Conservation (phyloP, 2,797 vertebrate genomes). For the Yasuhikotakia modesta region DNA sequence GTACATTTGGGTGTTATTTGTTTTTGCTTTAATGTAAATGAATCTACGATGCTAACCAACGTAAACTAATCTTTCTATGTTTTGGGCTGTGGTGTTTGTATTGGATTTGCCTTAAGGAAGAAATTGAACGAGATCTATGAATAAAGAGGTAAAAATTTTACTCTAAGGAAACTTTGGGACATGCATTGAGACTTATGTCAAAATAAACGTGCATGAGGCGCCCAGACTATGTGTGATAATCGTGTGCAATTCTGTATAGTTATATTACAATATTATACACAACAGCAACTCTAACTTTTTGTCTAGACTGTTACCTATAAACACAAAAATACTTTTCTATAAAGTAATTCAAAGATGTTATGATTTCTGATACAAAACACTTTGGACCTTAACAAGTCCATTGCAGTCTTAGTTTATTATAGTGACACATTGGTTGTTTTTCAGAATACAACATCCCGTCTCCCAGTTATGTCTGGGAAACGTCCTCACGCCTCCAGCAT, state of each 20-base stretch:
- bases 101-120: neutral
- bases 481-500: conserved; percentile 61
- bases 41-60: neutral
- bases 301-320: no score
- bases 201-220: neutral
- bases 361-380: neutral
- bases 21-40: neutral
- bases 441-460: conserved; percentile 68
- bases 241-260: no score
- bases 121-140: conserved; percentile 41
- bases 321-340: no score
- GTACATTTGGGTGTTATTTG: neutral
- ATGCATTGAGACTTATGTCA: neutral
- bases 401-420: neutral
- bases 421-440: neutral
- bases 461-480: conserved; percentile 74
- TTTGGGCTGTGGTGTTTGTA: neutral
- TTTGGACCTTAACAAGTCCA: neutral
- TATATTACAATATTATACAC: neutral
- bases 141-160: conserved; percentile 59
- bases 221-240: no score
- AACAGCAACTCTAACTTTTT: neutral
- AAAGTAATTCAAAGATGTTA: neutral
- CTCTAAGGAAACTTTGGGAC: neutral
- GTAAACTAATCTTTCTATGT: neutral